These are phyloP conservation scores for Chrysogorgia sp. DNA, from an alignment of 92 coral and sea anemone species.

Conservation along the genomic window DNA sequence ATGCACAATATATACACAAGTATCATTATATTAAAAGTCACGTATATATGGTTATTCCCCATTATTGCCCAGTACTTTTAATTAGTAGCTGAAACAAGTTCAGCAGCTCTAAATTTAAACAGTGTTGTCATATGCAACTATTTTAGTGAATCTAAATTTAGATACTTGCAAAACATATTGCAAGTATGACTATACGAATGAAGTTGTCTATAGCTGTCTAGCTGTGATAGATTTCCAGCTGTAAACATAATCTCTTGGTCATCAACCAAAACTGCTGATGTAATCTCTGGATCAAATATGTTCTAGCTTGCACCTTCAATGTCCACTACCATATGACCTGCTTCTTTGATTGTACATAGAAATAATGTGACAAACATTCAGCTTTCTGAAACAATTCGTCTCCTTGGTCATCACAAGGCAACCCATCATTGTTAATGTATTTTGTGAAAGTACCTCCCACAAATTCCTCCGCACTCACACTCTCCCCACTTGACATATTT, in stretches of 20 bases:
- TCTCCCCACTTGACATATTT: conserved; percentile 38
- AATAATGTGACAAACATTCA: conserved; percentile 43
- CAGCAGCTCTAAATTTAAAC: too few species aligned
- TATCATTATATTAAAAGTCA: too few species aligned
- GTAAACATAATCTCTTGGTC: conserved; percentile 34
- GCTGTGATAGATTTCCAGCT: conserved; percentile 44
- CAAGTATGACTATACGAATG: conserved; percentile 37
- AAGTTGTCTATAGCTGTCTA: conserved; percentile 38
- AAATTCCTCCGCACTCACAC: conserved; percentile 33
- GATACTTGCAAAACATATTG: conserved; percentile 35
- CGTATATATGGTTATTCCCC: too few species aligned
- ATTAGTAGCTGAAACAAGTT: too few species aligned
- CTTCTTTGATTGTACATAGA: conserved; percentile 25
- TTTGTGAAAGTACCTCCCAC: too few species aligned
- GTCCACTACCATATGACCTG: conserved; percentile 44
- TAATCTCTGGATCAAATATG: conserved; percentile 45
- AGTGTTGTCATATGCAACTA: too few species aligned
- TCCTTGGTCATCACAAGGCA: conserved; percentile 23
- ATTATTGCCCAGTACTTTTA: too few species aligned
- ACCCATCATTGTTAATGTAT: conserved; percentile 43
- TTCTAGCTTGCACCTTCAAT: conserved; percentile 34
- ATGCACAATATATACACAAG: too few species aligned
- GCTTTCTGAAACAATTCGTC: conserved; percentile 37
- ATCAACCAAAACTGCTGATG: conserved; percentile 25
- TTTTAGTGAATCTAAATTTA: conserved; percentile 10